phyloP scores from a whole-genome alignment of 2,888 invertebrate species.

The Athrips mouffetella region DNA sequence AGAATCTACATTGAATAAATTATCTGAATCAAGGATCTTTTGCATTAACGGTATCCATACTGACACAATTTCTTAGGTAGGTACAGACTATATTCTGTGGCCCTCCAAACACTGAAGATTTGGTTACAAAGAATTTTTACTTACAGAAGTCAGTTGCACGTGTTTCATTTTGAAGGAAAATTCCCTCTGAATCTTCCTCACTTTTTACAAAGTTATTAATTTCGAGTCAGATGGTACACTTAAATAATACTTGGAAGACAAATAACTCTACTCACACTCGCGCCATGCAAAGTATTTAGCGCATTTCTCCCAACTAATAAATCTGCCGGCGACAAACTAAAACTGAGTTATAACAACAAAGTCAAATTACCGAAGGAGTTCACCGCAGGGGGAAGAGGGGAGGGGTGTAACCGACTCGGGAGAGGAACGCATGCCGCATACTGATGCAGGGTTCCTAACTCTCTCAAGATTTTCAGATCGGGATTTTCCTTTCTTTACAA shows the following conservation, averaged over 20 bases:
- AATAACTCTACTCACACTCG: constrained; percentile 6
- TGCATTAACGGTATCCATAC: no score
- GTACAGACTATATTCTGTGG: no score
- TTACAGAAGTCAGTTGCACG: no score
- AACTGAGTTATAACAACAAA: constrained; percentile 78
- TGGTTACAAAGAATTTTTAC: no score
- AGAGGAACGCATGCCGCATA: constrained; percentile 56
- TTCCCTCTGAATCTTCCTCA: no score
- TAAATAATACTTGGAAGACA: constrained; percentile 6
- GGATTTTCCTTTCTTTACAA: constrained; percentile 79
- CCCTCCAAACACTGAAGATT: no score
- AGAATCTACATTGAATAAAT: no score
- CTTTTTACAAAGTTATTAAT: constrained; percentile 9
- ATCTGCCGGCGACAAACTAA: constrained; percentile 72
- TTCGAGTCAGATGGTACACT: neutral
- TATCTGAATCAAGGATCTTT: no score
- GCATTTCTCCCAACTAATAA: constrained; percentile 71
- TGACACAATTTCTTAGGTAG: neutral
- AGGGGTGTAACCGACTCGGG: constrained; percentile 64
- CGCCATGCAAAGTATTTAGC: constrained; percentile 47
- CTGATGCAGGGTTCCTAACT: constrained; percentile 67
- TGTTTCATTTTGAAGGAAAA: no score
- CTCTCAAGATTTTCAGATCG: constrained; percentile 75
- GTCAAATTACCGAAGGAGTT: constrained; percentile 77
- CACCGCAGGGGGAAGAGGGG: constrained; percentile 58